Evolutionary conservation across 2,888 invertebrate species (phyloP).

Genomic region (Drosophila koepferae): DNA sequence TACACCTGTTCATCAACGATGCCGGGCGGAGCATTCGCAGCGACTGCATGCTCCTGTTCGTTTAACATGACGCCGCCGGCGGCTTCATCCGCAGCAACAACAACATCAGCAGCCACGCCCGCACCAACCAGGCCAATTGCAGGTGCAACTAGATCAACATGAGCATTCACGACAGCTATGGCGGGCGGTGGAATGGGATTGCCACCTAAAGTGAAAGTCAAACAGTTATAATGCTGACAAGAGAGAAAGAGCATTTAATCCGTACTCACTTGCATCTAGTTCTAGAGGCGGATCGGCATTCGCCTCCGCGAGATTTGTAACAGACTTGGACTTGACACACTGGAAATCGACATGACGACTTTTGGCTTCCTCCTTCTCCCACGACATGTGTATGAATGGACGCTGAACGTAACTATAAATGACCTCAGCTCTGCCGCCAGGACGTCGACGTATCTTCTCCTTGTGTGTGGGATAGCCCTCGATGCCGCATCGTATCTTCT

Average conservation of each 20-base stretch:
- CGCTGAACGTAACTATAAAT: conserved; percentile 99
- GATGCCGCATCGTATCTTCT: conserved; percentile 99
- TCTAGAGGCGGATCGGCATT: conserved; percentile 93
- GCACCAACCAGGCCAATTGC: conserved; percentile 59
- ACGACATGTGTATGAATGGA: conserved; percentile 96
- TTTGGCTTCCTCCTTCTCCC: conserved; percentile 99
- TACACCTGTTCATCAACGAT: conserved; percentile 70
- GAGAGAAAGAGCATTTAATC: neutral
- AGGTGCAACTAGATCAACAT: conserved; percentile 59
- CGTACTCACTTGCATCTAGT: conserved; percentile 83
- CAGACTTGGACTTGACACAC: conserved; percentile 98
- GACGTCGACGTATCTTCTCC: conserved; percentile 98
- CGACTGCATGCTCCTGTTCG: conserved; percentile 74
- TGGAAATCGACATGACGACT: conserved; percentile 99
- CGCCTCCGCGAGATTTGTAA: conserved; percentile 97
- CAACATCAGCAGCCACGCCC: conserved; percentile 60
- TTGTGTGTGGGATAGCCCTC: conserved; percentile 99
- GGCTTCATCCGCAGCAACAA: conserved; percentile 79
- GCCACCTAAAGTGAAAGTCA: conserved; percentile 69
- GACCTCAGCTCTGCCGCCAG: conserved; percentile 95
- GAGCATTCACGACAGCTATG: conserved; percentile 68
- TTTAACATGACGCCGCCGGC: conserved; percentile 79
- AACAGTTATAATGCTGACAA: neutral
- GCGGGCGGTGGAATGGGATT: conserved; percentile 83
- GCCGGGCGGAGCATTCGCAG: conserved; percentile 53